Percentiles rank a stretch among this genome's conserved stretches.
phyloP scores from a whole-genome alignment of 2,797 vertebrate species.

The Poecilia gillii region DNA sequence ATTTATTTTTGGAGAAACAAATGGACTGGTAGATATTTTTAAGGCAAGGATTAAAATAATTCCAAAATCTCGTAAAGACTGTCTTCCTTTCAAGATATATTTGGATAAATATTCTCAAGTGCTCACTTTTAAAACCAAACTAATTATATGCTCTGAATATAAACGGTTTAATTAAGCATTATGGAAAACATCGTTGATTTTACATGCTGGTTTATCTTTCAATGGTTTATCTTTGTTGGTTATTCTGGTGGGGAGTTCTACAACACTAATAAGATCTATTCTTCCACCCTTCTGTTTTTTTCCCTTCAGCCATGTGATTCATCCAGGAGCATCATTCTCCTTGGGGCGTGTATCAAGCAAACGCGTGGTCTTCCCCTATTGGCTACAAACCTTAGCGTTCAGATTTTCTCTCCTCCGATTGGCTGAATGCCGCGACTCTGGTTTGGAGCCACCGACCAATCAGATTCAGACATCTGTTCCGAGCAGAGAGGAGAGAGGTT shows the following conservation, averaged over 20 bases:
- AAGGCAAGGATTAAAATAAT: not conserved
- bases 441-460: slow-evolving; percentile 72
- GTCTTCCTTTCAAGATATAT: not conserved
- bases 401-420: slow-evolving; percentile 47
- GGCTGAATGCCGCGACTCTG: slow-evolving; percentile 28
- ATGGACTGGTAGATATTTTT: not conserved
- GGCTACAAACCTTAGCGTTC: slow-evolving; percentile 34
- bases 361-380: slow-evolving; percentile 79
- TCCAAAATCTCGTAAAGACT: not conserved
- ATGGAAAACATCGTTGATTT: not conserved
- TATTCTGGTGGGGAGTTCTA: not conserved
- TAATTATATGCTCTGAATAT: not conserved
- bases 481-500: slow-evolving; percentile 76
- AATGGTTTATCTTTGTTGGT: not conserved
- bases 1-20: not conserved
- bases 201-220: not conserved
- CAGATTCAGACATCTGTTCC: slow-evolving; percentile 84
- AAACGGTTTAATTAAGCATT: not conserved
- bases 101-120: not conserved
- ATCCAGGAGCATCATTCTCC: slow-evolving; percentile 25
- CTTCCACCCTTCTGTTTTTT: not conserved
- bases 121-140: not conserved
- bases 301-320: slow-evolving; percentile 8
- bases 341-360: slow-evolving; percentile 59
- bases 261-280: not conserved